phyloP scores from a whole-genome alignment of 2,113 vertebrate genomes.

The Centropus bengalensis region DNA sequence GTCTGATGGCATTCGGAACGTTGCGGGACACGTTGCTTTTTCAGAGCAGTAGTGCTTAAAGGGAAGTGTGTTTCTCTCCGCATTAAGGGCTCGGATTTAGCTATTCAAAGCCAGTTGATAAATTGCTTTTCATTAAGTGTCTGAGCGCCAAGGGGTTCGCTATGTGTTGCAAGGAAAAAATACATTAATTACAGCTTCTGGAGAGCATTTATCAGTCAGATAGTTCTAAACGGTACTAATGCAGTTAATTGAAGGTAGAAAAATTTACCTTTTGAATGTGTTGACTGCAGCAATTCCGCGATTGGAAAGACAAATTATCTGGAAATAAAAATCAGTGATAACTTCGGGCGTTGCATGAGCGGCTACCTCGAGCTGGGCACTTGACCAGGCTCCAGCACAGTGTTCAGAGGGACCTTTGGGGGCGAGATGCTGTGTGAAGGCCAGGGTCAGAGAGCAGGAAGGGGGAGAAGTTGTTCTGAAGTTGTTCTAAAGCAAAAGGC shows the following conservation, averaged over 20 bases:
- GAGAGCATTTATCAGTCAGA: conserved; percentile 54
- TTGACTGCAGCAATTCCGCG: conserved; percentile 31
- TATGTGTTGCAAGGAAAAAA: conserved; percentile 45
- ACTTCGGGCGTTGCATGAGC: neutral
- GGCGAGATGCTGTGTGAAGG: rapidly evolving
- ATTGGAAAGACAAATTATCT: conserved; percentile 18
- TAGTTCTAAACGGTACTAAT: conserved; percentile 54
- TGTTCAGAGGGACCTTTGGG: neutral
- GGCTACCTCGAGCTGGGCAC: neutral
- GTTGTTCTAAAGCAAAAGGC: neutral
- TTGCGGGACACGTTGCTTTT: rapidly evolving
- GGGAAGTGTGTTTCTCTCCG: conserved; percentile 15
- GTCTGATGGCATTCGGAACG: neutral
- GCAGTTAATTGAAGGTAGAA: conserved; percentile 45
- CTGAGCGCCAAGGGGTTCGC: conserved; percentile 45
- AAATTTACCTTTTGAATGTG: conserved; percentile 36
- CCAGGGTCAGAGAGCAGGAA: neutral
- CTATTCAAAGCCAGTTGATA: conserved; percentile 65
- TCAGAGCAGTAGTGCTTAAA: neutral
- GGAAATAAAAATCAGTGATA: neutral
- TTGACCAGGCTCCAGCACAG: rapidly evolving
- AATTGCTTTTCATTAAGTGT: conserved; percentile 71
- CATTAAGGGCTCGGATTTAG: conserved; percentile 35
- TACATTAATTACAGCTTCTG: conserved; percentile 65
- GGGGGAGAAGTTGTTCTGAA: too few species aligned